phyloP scores from a whole-genome alignment of 2,797 vertebrate species.

The Pipistrellus pygmaeus region DNA sequence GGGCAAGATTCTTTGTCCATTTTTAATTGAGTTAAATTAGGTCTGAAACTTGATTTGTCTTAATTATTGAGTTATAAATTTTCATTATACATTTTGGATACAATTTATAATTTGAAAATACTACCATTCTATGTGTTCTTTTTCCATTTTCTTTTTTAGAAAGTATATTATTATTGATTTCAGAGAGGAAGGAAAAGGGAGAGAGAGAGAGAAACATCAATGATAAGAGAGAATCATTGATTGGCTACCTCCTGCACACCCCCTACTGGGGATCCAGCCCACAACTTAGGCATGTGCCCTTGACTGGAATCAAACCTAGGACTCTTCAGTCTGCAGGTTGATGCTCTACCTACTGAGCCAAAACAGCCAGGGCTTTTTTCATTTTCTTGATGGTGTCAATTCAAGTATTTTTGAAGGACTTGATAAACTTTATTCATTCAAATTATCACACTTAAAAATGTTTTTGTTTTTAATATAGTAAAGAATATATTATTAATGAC shows the following conservation, averaged over 20 bases:
- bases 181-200: no score
- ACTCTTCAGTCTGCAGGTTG: no score
- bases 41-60: neutral
- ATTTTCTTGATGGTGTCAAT: neutral
- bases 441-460: neutral
- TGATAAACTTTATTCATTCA: neutral
- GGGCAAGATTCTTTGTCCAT: neutral
- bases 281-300: no score
- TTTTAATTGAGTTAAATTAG: neutral
- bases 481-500: neutral
- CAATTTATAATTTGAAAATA: neutral
- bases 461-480: neutral
- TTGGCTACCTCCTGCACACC: no score
- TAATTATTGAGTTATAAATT: neutral
- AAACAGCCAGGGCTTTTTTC: neutral
- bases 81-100: neutral
- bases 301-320: no score
- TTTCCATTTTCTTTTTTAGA: neutral
- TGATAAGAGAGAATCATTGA: no score
- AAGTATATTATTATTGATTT: no score
- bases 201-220: no score
- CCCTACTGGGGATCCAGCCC: no score
- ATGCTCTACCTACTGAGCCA: no score
- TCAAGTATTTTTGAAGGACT: neutral
- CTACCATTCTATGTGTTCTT: neutral